phyloP scores from a whole-genome alignment of 2,797 vertebrate species.

The Odontamblyopus rebecca region DNA sequence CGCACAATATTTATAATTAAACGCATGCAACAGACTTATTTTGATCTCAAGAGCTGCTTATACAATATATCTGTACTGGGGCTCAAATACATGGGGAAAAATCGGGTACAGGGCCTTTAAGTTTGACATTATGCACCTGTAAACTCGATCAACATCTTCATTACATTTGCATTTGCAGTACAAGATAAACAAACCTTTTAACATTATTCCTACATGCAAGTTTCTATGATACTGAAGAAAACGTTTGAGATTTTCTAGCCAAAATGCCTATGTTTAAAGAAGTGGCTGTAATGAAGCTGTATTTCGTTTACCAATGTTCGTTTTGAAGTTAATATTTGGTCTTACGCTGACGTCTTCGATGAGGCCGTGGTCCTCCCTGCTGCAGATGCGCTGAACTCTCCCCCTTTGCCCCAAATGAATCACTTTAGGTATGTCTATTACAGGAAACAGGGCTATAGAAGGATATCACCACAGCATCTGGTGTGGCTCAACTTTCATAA shows the following conservation, averaged over 20 bases:
- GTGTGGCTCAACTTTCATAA: constrained; percentile 17
- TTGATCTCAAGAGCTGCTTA: too few species aligned
- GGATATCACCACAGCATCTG: constrained; percentile 26
- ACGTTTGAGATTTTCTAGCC: background rate
- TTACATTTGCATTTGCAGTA: background rate
- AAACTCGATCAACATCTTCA: background rate
- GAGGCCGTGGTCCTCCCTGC: constrained; percentile 10
- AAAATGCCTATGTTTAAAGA: background rate
- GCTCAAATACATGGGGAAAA: too few species aligned
- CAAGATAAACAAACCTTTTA: too few species aligned
- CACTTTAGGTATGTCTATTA: constrained; percentile 18
- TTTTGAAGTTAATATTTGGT: constrained; percentile 29
- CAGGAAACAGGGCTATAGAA: constrained; percentile 19
- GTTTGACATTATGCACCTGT: background rate
- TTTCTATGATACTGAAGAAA: too few species aligned
- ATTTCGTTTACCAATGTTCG: background rate
- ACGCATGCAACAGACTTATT: too few species aligned
- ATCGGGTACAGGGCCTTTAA: too few species aligned
- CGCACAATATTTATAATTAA: too few species aligned
- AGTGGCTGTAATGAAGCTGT: background rate
- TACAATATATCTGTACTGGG: too few species aligned
- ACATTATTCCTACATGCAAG: too few species aligned
- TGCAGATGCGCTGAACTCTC: constrained; percentile 24
- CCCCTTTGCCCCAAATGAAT: constrained; percentile 24
- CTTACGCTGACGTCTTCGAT: constrained; percentile 47